Conservation (phyloP, 2,797 vertebrate species). For the Gobio occitaniae region DNA sequence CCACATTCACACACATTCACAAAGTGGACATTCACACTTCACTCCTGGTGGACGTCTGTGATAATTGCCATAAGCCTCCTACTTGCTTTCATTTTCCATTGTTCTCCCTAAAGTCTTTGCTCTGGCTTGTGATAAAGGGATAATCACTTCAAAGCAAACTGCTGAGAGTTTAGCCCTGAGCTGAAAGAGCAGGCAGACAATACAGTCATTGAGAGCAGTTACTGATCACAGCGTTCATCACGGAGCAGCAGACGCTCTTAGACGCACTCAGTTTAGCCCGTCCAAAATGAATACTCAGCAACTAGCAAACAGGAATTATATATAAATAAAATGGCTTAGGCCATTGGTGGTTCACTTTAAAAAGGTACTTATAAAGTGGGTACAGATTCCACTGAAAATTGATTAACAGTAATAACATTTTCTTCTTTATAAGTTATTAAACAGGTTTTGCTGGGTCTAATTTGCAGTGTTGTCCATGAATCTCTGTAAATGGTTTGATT, state of each 20-base stretch:
- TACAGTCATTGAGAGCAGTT: constrained; percentile 96
- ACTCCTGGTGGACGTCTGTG: constrained; percentile 81
- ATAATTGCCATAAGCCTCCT: constrained; percentile 90
- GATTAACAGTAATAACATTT: not conserved
- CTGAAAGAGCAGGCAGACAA: constrained; percentile 90
- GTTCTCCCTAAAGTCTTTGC: constrained; percentile 92
- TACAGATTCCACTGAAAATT: not conserved
- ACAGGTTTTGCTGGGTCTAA: not conserved
- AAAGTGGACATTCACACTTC: constrained; percentile 83
- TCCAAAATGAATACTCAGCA: constrained; percentile 53
- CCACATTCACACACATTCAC: constrained; percentile 46
- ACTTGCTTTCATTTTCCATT: constrained; percentile 91
- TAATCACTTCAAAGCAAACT: constrained; percentile 98
- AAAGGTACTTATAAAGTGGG: not conserved
- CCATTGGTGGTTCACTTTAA: not conserved
- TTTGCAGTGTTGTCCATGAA: constrained; percentile 13
- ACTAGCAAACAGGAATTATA: not conserved
- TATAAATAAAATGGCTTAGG: not conserved
- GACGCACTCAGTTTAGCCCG: constrained; percentile 85
- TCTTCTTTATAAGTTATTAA: constrained; percentile 62
- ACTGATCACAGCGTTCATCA: constrained; percentile 89
- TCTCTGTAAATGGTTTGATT: constrained; percentile 37
- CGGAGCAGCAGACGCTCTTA: constrained; percentile 78
- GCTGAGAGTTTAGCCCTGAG: constrained; percentile 97
- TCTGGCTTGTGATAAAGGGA: constrained; percentile 98